These are phyloP conservation scores for Opisthograptis luteolata DNA, from an alignment of 2,888 invertebrate species.

Conservation along the genomic window DNA sequence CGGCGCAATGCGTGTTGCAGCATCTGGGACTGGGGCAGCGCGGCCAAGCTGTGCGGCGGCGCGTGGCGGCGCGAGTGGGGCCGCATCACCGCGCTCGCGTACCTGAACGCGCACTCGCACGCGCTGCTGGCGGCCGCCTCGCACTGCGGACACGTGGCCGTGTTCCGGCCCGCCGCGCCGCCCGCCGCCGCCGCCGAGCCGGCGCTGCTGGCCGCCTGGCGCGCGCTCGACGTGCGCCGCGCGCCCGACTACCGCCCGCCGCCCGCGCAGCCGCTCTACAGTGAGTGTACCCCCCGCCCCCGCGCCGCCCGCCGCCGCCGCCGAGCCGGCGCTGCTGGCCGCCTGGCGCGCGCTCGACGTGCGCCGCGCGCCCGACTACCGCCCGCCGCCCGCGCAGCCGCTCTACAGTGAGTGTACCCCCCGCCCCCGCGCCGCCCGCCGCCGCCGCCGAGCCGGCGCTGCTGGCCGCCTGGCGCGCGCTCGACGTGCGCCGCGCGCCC, in stretches of 20 bases:
- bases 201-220: constrained; percentile 89
- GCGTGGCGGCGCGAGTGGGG: constrained; percentile 82
- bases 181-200: constrained; percentile 50
- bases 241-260: constrained; percentile 71
- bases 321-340: not conserved
- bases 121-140: constrained; percentile 90
- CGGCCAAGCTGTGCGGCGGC: constrained; percentile 87
- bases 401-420: constrained; percentile 64
- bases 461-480: constrained; percentile 88
- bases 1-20: constrained; percentile 59
- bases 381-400: constrained; percentile 75
- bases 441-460: not conserved
- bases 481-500: constrained; percentile 84
- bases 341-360: constrained; percentile 92
- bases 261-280: constrained; percentile 72
- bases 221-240: constrained; percentile 88
- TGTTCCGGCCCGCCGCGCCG: constrained; percentile 77
- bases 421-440: not conserved
- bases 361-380: constrained; percentile 66
- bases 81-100: constrained; percentile 92
- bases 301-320: not conserved
- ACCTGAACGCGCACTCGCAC: constrained; percentile 93
- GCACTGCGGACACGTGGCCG: constrained; percentile 90
- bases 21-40: constrained; percentile 93
- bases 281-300: constrained; percentile 49